Evolutionary conservation across 1,140 invertebrate genomes (phyloP).

Genomic region (Anagrus nilaparvatae): DNA sequence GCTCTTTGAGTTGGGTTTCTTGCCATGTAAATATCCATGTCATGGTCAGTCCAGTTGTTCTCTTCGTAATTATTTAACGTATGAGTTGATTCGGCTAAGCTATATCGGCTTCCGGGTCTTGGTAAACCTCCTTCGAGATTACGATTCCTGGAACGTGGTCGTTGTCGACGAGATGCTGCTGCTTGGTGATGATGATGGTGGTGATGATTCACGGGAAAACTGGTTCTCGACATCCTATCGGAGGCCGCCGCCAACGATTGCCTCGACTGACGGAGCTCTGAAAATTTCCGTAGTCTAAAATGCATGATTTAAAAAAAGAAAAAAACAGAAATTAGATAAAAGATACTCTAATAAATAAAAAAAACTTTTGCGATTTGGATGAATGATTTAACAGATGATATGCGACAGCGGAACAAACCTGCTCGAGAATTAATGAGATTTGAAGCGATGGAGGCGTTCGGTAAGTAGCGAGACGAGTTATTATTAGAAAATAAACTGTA

Average conservation of each 20-base stretch:
- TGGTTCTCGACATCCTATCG: slow-evolving; percentile 63
- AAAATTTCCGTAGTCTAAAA: too few species aligned
- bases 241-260: slow-evolving; percentile 70
- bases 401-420: slow-evolving; percentile 40
- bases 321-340: slow-evolving; percentile 2
- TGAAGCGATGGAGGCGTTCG: slow-evolving; percentile 55
- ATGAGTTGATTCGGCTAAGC: slow-evolving; percentile 61
- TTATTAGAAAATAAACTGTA: slow-evolving; percentile 77
- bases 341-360: slow-evolving; percentile 12
- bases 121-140: slow-evolving; percentile 39
- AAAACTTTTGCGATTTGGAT: slow-evolving; percentile 3
- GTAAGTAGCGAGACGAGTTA: slow-evolving; percentile 64
- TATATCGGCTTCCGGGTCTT: slow-evolving; percentile 54
- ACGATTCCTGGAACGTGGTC: slow-evolving; percentile 49
- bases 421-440: slow-evolving; percentile 69
- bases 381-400: not conserved
- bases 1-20: slow-evolving; percentile 78
- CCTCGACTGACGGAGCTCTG: slow-evolving; percentile 70
- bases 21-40: slow-evolving; percentile 91
- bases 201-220: slow-evolving; percentile 46
- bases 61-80: slow-evolving; percentile 78
- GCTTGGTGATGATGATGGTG: too few species aligned
- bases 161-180: slow-evolving; percentile 52
- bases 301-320: not conserved
- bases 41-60: slow-evolving; percentile 91